Evolutionary conservation across 2,113 vertebrate genomes (phyloP).

Genomic region (Stigmatopora nigra): DNA sequence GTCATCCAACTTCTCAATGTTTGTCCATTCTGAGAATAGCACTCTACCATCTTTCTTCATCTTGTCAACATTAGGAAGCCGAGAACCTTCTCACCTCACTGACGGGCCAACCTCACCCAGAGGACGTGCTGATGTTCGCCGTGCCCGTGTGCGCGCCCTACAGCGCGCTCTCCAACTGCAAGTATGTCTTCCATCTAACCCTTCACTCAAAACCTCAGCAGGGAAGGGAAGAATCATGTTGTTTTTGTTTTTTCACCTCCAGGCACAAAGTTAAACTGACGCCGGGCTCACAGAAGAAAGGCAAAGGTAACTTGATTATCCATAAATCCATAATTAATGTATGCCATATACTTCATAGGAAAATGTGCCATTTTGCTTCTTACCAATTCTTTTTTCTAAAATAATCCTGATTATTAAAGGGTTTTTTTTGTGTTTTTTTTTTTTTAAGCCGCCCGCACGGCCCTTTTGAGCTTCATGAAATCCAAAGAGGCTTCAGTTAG

Average conservation of each 20-base stretch:
- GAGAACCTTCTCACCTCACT: constrained; percentile 81
- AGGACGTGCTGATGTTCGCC: constrained; percentile 87
- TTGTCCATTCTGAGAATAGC: neutral
- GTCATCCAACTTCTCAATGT: too few species aligned
- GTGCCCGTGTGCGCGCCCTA: constrained; percentile 92
- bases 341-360: too few species aligned
- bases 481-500: constrained; percentile 78
- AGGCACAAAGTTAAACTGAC: constrained; percentile 96
- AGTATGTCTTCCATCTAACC: constrained; percentile 70
- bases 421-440: neutral
- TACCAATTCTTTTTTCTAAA: too few species aligned
- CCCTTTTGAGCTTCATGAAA: constrained; percentile 90
- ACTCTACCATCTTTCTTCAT: neutral
- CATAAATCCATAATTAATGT: too few species aligned
- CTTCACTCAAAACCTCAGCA: neutral
- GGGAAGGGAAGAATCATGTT: neutral
- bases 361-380: too few species aligned
- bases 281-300: constrained; percentile 93
- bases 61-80: constrained; percentile 69
- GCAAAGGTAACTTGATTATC: constrained; percentile 78
- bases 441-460: constrained; percentile 84
- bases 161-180: constrained; percentile 82
- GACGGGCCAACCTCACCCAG: constrained; percentile 84
- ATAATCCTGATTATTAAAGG: neutral
- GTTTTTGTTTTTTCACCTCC: constrained; percentile 1